Percentiles rank a stretch among this genome's conserved stretches.
phyloP scores from a whole-genome alignment of 2,797 vertebrate species.

The Valencia hispanica region DNA sequence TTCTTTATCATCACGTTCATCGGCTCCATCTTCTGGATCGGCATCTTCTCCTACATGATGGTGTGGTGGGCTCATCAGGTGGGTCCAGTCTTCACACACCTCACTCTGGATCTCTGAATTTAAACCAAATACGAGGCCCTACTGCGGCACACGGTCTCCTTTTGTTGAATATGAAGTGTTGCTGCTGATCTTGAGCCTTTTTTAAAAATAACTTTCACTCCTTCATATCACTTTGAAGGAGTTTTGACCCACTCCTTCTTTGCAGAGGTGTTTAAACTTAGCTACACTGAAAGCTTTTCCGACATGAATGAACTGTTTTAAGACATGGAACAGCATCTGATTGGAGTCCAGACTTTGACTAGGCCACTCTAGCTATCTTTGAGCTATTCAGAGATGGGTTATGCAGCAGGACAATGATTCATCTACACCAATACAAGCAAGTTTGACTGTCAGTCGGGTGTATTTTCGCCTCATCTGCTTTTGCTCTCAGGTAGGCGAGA shows the following conservation, averaged over 20 bases:
- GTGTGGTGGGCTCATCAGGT: conserved; percentile 99
- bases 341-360: background rate
- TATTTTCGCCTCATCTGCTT: background rate
- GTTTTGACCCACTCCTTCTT: background rate
- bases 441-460: too few relatives aligned
- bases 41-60: conserved; percentile 93
- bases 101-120: background rate
- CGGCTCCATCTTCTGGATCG: conserved; percentile 94
- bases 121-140: background rate
- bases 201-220: background rate
- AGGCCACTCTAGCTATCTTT: background rate
- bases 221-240: background rate
- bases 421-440: too few relatives aligned
- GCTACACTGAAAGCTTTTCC: background rate
- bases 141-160: too few relatives aligned
- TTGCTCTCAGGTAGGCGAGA: conserved; percentile 88
- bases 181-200: too few relatives aligned
- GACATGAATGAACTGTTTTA: background rate
- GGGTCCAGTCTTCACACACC: conserved; percentile 4
- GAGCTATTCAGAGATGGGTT: background rate
- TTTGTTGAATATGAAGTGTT: background rate
- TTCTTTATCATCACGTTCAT: conserved; percentile 89
- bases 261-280: background rate
- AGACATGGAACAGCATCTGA: background rate
- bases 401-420: too few relatives aligned